Conservation (phyloP, 2,888 invertebrate species). For the Clivina fossor region DNA sequence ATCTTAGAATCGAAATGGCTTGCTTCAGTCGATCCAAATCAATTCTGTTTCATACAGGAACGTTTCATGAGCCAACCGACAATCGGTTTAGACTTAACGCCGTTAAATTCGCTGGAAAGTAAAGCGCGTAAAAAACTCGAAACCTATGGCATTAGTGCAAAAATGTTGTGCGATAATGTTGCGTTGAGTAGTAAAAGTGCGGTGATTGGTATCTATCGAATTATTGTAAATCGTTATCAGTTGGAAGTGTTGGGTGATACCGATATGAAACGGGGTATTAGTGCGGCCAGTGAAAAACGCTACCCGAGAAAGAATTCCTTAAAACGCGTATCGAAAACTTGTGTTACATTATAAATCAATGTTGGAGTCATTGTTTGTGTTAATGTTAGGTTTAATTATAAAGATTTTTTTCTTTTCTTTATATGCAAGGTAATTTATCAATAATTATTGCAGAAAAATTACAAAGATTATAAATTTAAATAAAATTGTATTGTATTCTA, state of each 20-base stretch:
- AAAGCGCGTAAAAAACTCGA: conserved; percentile 58
- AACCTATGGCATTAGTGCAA: conserved; percentile 62
- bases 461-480: too few relatives aligned
- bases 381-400: too few relatives aligned
- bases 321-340: conserved; percentile 35
- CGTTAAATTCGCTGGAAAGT: conserved; percentile 53
- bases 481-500: too few relatives aligned
- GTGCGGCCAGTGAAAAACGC: conserved; percentile 32
- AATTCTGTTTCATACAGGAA: conserved; percentile 44
- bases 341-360: conserved; percentile 35
- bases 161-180: conserved; percentile 59
- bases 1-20: conserved; percentile 54
- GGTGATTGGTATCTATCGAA: conserved; percentile 71
- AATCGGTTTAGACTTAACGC: conserved; percentile 49
- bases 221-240: conserved; percentile 62
- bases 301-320: conserved; percentile 33
- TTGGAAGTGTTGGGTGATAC: conserved; percentile 50
- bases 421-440: too few relatives aligned
- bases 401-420: too few relatives aligned
- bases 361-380: conserved; percentile 1
- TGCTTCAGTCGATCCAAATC: conserved; percentile 26
- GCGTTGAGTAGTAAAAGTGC: conserved; percentile 64
- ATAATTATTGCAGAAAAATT: too few relatives aligned
- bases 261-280: conserved; percentile 15
- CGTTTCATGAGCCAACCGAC: conserved; percentile 54